Evolutionary conservation across 2,797 vertebrate genomes (phyloP).

Genomic region (Trematomus bernacchii): DNA sequence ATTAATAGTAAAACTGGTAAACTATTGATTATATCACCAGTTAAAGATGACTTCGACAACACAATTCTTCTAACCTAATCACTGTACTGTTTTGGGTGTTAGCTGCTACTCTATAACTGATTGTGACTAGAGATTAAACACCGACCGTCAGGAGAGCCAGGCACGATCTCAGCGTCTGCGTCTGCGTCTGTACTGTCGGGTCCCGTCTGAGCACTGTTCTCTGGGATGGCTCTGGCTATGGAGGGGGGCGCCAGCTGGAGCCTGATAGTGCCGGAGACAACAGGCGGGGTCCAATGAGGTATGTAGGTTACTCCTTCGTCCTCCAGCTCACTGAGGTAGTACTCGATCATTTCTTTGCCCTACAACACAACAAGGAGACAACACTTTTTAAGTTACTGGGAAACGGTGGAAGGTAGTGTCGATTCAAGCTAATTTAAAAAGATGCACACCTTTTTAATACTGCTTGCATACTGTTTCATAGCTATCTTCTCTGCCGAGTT

Average conservation of each 20-base stretch:
- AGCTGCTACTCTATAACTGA: not conserved
- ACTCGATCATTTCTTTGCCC: conserved; percentile 97
- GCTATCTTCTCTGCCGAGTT: conserved; percentile 96
- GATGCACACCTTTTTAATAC: conserved; percentile 88
- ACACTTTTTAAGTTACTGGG: not conserved
- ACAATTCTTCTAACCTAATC: not conserved
- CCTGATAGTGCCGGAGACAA: conserved; percentile 35
- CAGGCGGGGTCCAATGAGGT: conserved; percentile 89
- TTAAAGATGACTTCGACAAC: not conserved
- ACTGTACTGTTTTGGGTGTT: not conserved
- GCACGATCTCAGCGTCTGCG: conserved; percentile 53
- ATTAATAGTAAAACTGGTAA: too few species aligned
- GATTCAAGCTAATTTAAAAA: not conserved
- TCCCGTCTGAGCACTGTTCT: conserved; percentile 73
- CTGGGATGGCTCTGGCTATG: conserved; percentile 66
- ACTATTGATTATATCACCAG: too few species aligned
- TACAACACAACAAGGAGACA: conserved; percentile 55
- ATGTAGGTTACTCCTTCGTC: conserved; percentile 90
- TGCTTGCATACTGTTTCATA: conserved; percentile 96
- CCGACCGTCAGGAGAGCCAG: conserved; percentile 89
- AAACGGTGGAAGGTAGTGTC: not conserved
- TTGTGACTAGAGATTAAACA: conserved; percentile 10
- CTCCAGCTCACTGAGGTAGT: conserved; percentile 92
- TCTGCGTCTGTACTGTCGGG: conserved; percentile 76
- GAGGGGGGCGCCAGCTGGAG: conserved; percentile 51